Conservation (phyloP, 1,140 invertebrate genomes). For the Sycobia sp. region DNA sequence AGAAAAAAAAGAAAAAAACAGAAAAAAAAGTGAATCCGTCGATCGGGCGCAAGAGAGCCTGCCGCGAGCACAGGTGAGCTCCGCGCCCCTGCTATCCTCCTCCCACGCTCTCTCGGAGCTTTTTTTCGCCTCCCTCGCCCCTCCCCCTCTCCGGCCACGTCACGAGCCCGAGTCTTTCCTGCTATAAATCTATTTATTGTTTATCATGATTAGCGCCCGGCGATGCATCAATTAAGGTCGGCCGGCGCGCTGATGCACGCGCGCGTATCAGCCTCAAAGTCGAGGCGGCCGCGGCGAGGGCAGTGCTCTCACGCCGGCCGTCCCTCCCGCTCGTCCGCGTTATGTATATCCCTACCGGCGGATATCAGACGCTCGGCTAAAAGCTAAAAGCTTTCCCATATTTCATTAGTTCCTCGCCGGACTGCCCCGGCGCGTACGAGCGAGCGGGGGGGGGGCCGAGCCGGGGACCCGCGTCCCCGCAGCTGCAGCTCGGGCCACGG, state of each 20-base stretch:
- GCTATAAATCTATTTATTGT: slow-evolving; percentile 53
- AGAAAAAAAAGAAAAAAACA: too few species aligned
- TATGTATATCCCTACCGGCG: slow-evolving; percentile 19
- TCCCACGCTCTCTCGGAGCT: too few species aligned
- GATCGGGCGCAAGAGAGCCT: too few species aligned
- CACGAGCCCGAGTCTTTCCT: not conserved
- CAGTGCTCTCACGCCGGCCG: not conserved
- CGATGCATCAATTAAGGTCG: slow-evolving; percentile 54
- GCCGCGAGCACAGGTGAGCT: too few species aligned
- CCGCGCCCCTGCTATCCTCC: too few species aligned
- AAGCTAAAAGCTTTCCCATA: slow-evolving; percentile 61
- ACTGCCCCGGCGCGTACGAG: too few species aligned
- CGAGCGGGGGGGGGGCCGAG: too few species aligned
- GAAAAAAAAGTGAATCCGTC: too few species aligned
- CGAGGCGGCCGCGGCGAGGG: not conserved
- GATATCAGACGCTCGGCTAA: slow-evolving; percentile 57
- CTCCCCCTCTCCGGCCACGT: not conserved
- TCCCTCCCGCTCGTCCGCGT: not conserved
- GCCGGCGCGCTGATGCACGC: slow-evolving; percentile 14
- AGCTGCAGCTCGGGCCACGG: not conserved
- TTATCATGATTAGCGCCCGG: slow-evolving; percentile 52
- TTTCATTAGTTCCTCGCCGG: slow-evolving; percentile 55
- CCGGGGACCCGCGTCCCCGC: too few species aligned
- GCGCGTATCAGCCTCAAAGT: slow-evolving; percentile 29
- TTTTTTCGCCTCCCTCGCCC: not conserved